Evolutionary conservation across 2,888 invertebrate species (phyloP), one percentile per base, ranked within the genome.

Genomic region (Trachelus troglodyta): DNA sequence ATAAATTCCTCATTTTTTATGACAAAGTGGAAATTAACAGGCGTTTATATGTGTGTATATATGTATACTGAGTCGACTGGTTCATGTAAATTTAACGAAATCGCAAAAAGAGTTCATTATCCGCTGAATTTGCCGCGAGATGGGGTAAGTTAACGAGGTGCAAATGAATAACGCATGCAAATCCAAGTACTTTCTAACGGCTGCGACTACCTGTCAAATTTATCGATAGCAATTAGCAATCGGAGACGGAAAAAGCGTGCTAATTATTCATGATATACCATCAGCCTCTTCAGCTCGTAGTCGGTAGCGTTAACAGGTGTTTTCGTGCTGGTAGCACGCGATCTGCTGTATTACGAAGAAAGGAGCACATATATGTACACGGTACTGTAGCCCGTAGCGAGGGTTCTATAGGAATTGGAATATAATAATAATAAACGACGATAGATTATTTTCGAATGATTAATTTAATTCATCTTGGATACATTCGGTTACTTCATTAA

Each of bases 231-330:
- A 85, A 85, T 84, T 83, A 81, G 82, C 76, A 74, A 68, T 69
- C 75, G 73, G 76, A 75, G 76, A 76, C 80, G 78, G 79, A 80
- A 82, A 83, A 85, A 83, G 81, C 81, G 77, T 74, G 80, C 75
- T 83, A 84, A 83, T 83, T 86, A 86, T 80, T 80, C 81, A 77
- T 81, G 79, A 83, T 81, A 76, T 83, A 80, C 77, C 82, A 78
- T 71, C 75, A 30, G 69, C 75, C 30, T 33, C 30, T 68, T 68
- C 56, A 69, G n/a, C 69, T 15, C 23, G n/a, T 73, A 34, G 33
- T 71, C 31, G 15, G 33, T 69, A 30, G 12, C 15, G 75, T 75
- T 69, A 80, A 79, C 79, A 79, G 79, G 73, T 79, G 80, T 79
- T 81, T 80, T 75, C 76, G 69, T 71, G 15, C 71, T 33, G 71